Conservation (phyloP, 2,797 vertebrate genomes). For the Anas acuta region DNA sequence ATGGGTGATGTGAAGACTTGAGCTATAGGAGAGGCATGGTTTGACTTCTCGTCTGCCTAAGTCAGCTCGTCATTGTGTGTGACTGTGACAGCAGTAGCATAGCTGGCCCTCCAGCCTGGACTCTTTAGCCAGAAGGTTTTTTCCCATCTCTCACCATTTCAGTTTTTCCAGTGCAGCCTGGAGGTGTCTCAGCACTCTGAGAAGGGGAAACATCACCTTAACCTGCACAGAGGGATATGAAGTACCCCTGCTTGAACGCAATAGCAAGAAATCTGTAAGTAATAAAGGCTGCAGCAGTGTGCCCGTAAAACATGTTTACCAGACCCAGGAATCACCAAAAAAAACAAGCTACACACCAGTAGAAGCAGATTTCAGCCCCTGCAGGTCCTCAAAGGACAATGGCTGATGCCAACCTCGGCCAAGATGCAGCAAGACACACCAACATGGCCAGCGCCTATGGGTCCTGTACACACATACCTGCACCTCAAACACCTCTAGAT, state of each 20-base stretch:
- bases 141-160: background rate
- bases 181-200: background rate
- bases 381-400: fast-evolving
- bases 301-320: background rate
- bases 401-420: background rate
- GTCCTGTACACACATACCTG: background rate
- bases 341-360: background rate
- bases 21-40: background rate
- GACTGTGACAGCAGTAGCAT: background rate
- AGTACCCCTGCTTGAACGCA: background rate
- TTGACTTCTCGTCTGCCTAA: background rate
- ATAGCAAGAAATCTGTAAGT: background rate
- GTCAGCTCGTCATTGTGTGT: background rate
- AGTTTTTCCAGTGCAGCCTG: background rate
- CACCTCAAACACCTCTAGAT: background rate
- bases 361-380: background rate
- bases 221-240: background rate
- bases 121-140: background rate
- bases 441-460: background rate
- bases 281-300: background rate
- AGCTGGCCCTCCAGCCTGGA: background rate
- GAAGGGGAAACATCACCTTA: background rate
- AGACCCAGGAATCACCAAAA: background rate
- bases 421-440: fast-evolving
- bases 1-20: background rate